Conservation (phyloP, 53 echinoderm and acorn worm species). For the Zoroaster sp. region DNA sequence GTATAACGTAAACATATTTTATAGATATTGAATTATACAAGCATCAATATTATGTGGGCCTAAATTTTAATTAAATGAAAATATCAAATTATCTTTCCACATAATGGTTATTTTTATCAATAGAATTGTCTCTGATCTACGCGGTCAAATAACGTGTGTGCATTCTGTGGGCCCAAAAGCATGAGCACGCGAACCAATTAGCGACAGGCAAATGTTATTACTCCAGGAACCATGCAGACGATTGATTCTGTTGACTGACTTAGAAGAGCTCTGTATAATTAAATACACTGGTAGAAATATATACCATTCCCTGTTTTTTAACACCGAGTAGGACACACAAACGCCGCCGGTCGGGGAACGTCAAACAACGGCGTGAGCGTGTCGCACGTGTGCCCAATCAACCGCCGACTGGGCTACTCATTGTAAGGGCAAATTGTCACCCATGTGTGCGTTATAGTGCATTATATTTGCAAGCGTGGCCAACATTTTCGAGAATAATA, state of each 20-base stretch:
- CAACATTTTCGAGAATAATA: not conserved
- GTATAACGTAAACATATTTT: too few species aligned
- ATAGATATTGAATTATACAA: too few species aligned
- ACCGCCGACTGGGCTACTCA: not conserved
- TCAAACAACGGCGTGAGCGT: not conserved
- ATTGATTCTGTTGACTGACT: constrained; percentile 12
- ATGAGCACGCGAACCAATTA: not conserved
- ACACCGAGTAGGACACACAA: not conserved
- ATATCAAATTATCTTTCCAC: too few species aligned
- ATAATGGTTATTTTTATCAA: too few species aligned
- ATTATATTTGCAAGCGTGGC: not conserved
- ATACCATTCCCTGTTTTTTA: too few species aligned
- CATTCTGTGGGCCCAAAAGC: not conserved
- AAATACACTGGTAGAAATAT: not conserved
- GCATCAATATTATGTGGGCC: too few species aligned
- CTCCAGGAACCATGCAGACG: not conserved
- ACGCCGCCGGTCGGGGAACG: not conserved
- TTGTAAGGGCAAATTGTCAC: not conserved
- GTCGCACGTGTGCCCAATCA: constrained; percentile 1
- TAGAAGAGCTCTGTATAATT: constrained; percentile 27
- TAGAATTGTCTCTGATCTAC: too few species aligned
- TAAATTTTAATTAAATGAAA: too few species aligned
- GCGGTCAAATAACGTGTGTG: not conserved
- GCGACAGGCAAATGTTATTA: not conserved
- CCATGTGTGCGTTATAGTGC: not conserved